Evolutionary conservation across 2,113 vertebrate genomes (phyloP).

Genomic region (Pluvialis apricaria): DNA sequence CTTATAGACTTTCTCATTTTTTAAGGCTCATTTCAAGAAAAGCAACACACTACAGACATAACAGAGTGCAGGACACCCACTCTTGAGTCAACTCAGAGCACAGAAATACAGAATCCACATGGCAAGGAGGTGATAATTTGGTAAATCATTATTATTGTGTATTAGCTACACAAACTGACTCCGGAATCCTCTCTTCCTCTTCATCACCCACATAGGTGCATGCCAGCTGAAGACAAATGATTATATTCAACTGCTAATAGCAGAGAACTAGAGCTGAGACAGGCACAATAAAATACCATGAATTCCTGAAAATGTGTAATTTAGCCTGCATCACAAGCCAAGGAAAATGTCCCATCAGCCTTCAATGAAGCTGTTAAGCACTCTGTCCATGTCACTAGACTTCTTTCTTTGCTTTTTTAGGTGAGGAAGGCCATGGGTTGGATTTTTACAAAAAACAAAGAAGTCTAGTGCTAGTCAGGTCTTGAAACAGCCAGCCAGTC

Average conservation of each 20-base stretch:
- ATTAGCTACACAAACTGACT: not conserved
- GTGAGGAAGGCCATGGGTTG: no score
- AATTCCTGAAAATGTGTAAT: not conserved
- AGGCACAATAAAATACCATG: not conserved
- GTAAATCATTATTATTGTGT: not conserved
- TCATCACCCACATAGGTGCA: not conserved
- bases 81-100: not conserved
- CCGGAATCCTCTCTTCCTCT: not conserved
- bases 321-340: not conserved
- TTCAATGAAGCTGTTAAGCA: not conserved
- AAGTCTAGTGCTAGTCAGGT: not conserved
- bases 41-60: not conserved
- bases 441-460: not conserved
- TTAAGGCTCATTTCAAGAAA: not conserved
- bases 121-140: not conserved
- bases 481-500: not conserved
- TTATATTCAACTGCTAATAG: not conserved
- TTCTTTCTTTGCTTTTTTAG: no score
- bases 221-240: rapidly evolving
- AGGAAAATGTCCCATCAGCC: not conserved
- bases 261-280: not conserved
- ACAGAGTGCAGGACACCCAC: not conserved
- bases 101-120: not conserved
- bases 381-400: not conserved
- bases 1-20: not conserved